Evolutionary conservation across 2,797 vertebrate genomes (phyloP), one percentile per base, ranked within the genome.

Genomic region (Cyprinella venusta): DNA sequence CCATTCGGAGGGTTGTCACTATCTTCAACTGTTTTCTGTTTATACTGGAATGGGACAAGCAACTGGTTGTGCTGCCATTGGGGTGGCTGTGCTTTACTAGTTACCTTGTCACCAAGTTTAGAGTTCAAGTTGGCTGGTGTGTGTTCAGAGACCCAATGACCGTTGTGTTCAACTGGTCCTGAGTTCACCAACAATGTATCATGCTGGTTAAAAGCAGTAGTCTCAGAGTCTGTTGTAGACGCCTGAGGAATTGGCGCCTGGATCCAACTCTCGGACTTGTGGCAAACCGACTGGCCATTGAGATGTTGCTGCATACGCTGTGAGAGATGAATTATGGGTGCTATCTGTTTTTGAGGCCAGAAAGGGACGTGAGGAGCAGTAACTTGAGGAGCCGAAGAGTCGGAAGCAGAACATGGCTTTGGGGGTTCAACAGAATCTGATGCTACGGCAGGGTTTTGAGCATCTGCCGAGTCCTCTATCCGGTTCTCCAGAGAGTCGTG

Each of bases 241-340:
- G 24, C 61, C 54, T 42, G 84, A 61, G 80, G 67, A 54, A 64
- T 82, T 0, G 5, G 76, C 6, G 82, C 79, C 1, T 63, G 16
- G 0, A 50, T 83, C 0, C 1, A 90, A 56, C 65, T 85, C 0
- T 38, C 4, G 8, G 36, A 79, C 82, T 91, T 92, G 40, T 78
- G 59, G 1, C 38, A 12, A 0, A 13, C 75, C 0, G 90, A 65
- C 0, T 10, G 86, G 0, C 38, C 8, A 18, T 30, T 87, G 33
- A 93, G 90, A 56, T 95, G 91, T 84, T 94, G 92, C 15, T 95
- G 93, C 84, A 92, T 90, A 81, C 92, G 88, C 89, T 95, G 95
- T 4, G 93, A 92, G 50, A 95, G 92, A 80, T 93, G 91, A 52
- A 94, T 33, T 8, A 94, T 92, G 21, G 94, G 92, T 3, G 87